Conservation (phyloP, 2,113 vertebrate species). For the Alaudala cheleensis region DNA sequence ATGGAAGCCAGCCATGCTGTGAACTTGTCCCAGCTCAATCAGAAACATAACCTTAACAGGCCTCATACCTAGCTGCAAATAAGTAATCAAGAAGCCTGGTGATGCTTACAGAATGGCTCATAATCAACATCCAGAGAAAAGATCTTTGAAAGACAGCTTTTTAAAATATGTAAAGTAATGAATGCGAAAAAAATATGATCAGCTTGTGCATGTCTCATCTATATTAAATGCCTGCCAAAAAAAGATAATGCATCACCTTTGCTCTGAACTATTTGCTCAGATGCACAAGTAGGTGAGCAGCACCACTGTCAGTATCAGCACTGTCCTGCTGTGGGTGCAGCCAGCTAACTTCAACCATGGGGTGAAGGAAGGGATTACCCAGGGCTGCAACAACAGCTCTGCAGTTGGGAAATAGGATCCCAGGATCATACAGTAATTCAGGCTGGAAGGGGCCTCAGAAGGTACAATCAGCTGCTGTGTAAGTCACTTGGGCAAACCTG, state of each 20-base stretch:
- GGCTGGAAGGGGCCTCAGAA: neutral
- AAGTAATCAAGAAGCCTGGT: neutral
- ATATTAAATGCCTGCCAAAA: neutral
- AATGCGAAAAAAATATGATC: neutral
- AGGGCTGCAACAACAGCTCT: neutral
- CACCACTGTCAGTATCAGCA: neutral
- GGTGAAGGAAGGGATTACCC: neutral
- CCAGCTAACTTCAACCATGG: neutral
- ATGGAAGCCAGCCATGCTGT: neutral
- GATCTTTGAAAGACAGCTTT: neutral
- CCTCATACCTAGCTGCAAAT: neutral
- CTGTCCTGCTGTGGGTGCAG: neutral
- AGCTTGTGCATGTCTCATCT: neutral
- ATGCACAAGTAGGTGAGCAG: neutral
- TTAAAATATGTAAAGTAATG: neutral
- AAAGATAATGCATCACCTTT: neutral
- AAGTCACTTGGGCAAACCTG: neutral
- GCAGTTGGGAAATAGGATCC: neutral
- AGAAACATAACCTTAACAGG: neutral
- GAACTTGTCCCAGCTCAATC: neutral
- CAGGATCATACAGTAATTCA: neutral
- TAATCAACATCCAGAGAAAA: neutral
- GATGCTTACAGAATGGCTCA: neutral
- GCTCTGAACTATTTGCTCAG: neutral
- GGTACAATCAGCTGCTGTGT: neutral